Percentiles rank a stretch among this genome's conserved stretches.
phyloP scores from a whole-genome alignment of 1,140 invertebrate genomes.

The Drosophila orosa region DNA sequence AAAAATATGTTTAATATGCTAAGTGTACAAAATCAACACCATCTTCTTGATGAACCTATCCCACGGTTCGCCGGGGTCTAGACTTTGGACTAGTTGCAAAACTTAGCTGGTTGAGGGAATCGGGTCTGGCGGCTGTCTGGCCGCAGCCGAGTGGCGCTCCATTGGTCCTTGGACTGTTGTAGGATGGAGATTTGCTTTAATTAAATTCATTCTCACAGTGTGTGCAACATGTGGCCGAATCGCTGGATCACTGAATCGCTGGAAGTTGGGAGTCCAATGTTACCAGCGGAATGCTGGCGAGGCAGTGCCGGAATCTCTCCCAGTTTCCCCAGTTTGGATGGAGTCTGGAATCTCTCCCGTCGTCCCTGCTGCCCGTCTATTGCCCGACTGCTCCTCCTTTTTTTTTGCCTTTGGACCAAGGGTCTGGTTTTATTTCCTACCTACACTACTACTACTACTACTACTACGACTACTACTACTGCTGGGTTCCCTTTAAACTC shows the following conservation, averaged over 20 bases:
- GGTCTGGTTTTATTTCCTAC: slow-evolving; percentile 53
- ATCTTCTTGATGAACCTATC: background rate
- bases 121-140: slow-evolving; percentile 45
- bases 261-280: slow-evolving; percentile 24
- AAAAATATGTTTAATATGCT: background rate
- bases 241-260: slow-evolving; percentile 19
- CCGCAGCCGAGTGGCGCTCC: slow-evolving; percentile 58
- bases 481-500: slow-evolving; percentile 69
- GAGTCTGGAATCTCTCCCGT: slow-evolving; percentile 10
- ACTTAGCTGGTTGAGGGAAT: slow-evolving; percentile 4
- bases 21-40: background rate
- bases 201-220: slow-evolving; percentile 82
- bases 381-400: slow-evolving; percentile 22
- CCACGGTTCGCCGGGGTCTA: slow-evolving; percentile 49
- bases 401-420: slow-evolving; percentile 4
- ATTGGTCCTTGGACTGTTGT: slow-evolving; percentile 58
- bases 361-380: slow-evolving; percentile 51
- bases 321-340: slow-evolving; percentile 2
- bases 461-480: background rate
- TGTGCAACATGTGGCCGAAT: slow-evolving; percentile 77
- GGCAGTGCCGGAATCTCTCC: slow-evolving; percentile 24
- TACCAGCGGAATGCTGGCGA: slow-evolving; percentile 57
- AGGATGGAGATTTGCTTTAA: slow-evolving; percentile 70
- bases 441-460: slow-evolving; percentile 33
- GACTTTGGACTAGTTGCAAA: slow-evolving; percentile 68